Base-by-base conservation (phyloP, 2,797 vertebrate species). In the Darevskia nairensis region DNA sequence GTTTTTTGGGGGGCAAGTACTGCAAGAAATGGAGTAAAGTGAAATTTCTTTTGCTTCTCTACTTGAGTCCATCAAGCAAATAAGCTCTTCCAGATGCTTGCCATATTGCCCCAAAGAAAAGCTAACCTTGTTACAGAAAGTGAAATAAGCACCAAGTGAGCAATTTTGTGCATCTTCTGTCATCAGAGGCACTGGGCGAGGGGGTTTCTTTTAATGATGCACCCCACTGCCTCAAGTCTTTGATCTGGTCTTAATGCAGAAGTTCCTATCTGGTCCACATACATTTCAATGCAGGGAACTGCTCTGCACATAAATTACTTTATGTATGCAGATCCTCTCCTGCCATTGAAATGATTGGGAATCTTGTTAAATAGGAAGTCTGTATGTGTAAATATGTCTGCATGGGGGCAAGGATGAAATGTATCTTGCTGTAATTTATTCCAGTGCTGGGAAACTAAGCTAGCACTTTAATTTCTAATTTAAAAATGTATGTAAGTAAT, bases 91-190 rank as follows among this genome's bases (percentile, higher is more conserved):
- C 35, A 79, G n/a, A 84, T n/a, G 68, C 17, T 80, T 71, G 81
- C 87, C 25, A 5, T n/a, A n/a, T 44, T 35, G 25, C 25, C 6
- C 44, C 86, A 55, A 35, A 64, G 2, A 89, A 35, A 50, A 84
- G 75, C 81, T 80, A 1, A 1, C n/a, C 2, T 0, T 0, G 1
- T 64, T 87, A 44, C 64, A 19, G 55, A 82, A 35, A 64, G 69
- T 82, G 23, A 69, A 86, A 82, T 35, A n/a, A 84, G 77, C 80
- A 41, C 68, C 82, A 0, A 0, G 87, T 39, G 32, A 81, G 82
- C 2, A 0, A 88, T 88, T 92, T 69, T 91, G 55, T 13, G 78
- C 80, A 68, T 87, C 79, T 86, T 92, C 83, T 66, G 29, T 81
- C 10, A 64, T 81, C 21, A 25, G 32, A 83, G 41, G 79, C 39